Conservation (phyloP, 2,888 invertebrate genomes). For the Heliconius sara region DNA sequence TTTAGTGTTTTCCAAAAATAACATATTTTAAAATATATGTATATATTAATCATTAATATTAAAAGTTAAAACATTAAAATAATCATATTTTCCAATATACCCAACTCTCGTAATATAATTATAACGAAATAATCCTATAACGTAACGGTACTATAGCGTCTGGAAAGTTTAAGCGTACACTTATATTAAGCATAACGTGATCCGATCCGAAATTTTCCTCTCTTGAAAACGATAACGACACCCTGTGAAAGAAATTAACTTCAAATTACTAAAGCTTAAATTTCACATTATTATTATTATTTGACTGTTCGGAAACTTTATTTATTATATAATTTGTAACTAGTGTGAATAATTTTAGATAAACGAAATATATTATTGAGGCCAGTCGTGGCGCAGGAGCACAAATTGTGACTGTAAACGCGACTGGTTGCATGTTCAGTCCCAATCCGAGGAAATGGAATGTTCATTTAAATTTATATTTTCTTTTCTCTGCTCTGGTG, state of each 20-base stretch:
- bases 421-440: not conserved
- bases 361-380: not conserved
- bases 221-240: conserved; percentile 1
- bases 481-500: not conserved
- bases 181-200: conserved; percentile 4
- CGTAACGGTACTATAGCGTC: not conserved
- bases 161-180: conserved; percentile 11
- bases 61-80: not conserved
- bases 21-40: not conserved
- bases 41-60: not conserved
- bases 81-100: too few species aligned
- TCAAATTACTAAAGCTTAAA: not conserved
- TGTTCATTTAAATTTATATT: not conserved
- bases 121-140: not conserved
- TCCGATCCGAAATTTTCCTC: conserved; percentile 15
- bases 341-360: not conserved
- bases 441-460: not conserved
- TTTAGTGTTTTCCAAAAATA: too few species aligned
- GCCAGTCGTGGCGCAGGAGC: not conserved
- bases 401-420: not conserved
- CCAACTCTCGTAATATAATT: not conserved
- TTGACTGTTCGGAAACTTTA: not conserved
- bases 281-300: not conserved
- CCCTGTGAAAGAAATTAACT: not conserved
- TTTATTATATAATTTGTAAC: not conserved